A percentile compares a stretch with the other conserved stretches of the same genome.
Conservation (phyloP, 1,140 invertebrate genomes). For the Steinernema feltiae region DNA sequence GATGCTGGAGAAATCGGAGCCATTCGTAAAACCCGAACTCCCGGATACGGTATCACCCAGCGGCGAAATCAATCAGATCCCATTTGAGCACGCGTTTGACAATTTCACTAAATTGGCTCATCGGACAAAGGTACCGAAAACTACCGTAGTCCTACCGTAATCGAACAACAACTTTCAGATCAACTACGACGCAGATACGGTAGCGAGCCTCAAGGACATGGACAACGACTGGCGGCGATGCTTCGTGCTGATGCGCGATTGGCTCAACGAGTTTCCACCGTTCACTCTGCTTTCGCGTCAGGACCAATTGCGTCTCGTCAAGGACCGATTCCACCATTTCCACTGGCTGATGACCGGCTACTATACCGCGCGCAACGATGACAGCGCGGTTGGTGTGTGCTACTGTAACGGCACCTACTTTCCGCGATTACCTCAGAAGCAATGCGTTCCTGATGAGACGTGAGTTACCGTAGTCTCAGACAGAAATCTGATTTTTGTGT, state of each 20-base stretch:
- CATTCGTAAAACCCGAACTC: background rate
- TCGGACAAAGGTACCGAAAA: background rate
- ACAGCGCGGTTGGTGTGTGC: background rate
- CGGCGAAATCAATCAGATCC: background rate
- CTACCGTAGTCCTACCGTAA: background rate
- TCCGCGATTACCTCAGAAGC: background rate
- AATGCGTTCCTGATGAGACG: constrained; percentile 6
- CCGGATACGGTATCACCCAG: background rate
- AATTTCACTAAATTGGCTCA: background rate
- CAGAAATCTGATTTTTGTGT: background rate
- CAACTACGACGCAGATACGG: background rate
- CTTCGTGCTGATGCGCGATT: background rate
- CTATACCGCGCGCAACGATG: background rate
- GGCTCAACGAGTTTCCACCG: background rate
- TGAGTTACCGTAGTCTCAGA: background rate
- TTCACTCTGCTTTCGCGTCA: background rate
- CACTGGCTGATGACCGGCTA: background rate
- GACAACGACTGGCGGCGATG: background rate
- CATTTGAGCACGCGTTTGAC: background rate
- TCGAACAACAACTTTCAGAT: background rate
- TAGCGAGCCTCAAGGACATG: background rate
- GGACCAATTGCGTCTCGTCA: background rate
- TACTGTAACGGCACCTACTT: constrained; percentile 10
- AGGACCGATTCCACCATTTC: background rate
- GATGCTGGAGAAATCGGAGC: background rate